phyloP scores from a whole-genome alignment of 2,888 invertebrate genomes.

The Philereme transversata region DNA sequence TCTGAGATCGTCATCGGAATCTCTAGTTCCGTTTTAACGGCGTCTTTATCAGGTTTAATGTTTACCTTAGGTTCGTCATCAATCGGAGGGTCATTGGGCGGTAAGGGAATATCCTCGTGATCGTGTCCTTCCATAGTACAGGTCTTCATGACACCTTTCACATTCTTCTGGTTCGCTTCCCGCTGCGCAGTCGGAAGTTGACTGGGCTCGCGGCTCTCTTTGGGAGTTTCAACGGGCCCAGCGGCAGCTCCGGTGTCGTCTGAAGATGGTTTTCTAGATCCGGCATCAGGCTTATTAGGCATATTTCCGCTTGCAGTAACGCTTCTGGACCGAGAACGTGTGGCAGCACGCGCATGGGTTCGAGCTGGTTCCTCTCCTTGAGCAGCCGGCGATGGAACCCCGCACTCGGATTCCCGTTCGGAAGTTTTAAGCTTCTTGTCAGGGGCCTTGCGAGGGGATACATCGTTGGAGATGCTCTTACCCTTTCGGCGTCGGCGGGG shows the following conservation, averaged over 20 bases:
- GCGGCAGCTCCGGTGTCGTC: slow-evolving; percentile 59
- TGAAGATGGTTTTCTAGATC: slow-evolving; percentile 79
- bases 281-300: slow-evolving; percentile 84
- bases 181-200: slow-evolving; percentile 85
- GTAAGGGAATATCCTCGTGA: slow-evolving; percentile 18
- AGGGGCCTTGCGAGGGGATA: slow-evolving; percentile 86
- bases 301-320: slow-evolving; percentile 87
- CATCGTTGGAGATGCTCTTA: slow-evolving; percentile 67
- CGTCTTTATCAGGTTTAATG: slow-evolving; percentile 52
- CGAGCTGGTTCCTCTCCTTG: slow-evolving; percentile 89
- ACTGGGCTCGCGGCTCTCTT: slow-evolving; percentile 85
- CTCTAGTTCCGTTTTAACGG: slow-evolving; percentile 45
- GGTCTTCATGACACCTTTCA: slow-evolving; percentile 58
- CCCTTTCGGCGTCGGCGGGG: slow-evolving; percentile 72
- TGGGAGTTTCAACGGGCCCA: slow-evolving; percentile 73
- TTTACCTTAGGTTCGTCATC: slow-evolving; percentile 40
- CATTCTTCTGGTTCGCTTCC: slow-evolving; percentile 86
- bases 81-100: slow-evolving; percentile 12
- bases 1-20: slow-evolving; percentile 63
- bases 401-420: slow-evolving; percentile 89
- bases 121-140: slow-evolving; percentile 17
- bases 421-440: slow-evolving; percentile 93
- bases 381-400: slow-evolving; percentile 88
- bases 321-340: slow-evolving; percentile 88
- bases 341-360: slow-evolving; percentile 76